phyloP scores from a whole-genome alignment of 2,797 vertebrate genomes.

The Sebastes minor region DNA sequence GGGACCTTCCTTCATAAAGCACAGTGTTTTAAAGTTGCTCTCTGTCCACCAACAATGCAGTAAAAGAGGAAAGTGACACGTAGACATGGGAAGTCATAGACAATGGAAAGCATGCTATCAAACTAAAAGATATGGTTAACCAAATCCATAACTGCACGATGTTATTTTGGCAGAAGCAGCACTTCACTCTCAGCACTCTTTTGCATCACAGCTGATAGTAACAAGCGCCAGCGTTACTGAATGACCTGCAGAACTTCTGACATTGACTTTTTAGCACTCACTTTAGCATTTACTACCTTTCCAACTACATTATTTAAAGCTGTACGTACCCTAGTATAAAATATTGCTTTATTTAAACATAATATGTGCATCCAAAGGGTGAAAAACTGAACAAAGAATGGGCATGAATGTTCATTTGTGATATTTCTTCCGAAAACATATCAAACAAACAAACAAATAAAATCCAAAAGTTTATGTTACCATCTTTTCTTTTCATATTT shows the following conservation, averaged over 20 bases:
- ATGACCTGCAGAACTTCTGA: not conserved
- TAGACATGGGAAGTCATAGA: not conserved
- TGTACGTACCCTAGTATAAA: not conserved
- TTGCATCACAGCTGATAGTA: conserved; percentile 4
- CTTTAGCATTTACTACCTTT: not conserved
- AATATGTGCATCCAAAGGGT: not conserved
- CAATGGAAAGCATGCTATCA: conserved; percentile 20
- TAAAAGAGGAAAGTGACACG: conserved; percentile 1
- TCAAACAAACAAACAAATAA: conserved; percentile 7
- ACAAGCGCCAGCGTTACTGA: not conserved
- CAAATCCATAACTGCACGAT: conserved; percentile 13
- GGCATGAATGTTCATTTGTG: not conserved
- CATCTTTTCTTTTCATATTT: conserved; percentile 99
- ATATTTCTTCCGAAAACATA: not conserved
- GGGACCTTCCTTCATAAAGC: not conserved
- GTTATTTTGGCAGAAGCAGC: conserved; percentile 17
- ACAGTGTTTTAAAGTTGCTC: not conserved
- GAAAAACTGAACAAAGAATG: not conserved
- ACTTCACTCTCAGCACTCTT: not conserved
- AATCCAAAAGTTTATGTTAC: conserved; percentile 73
- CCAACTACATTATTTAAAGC: not conserved
- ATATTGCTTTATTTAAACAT: not conserved
- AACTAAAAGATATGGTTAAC: conserved; percentile 42
- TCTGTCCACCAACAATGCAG: not conserved
- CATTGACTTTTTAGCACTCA: not conserved